phyloP scores from a whole-genome alignment of 37 sponge, comb jelly and placozoan genomes.

The Hormiphora californensis region DNA sequence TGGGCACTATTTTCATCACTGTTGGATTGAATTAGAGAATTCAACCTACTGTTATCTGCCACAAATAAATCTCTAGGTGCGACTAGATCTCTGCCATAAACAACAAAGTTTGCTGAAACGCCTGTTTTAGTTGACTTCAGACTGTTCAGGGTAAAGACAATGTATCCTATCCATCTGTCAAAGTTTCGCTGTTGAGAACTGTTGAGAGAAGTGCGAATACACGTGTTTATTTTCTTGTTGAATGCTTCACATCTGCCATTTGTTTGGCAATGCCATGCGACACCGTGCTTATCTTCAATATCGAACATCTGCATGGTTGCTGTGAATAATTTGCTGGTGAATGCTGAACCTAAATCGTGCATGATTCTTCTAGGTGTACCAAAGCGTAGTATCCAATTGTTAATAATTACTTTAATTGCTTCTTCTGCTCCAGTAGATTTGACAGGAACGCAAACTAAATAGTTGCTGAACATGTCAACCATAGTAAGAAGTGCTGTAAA shows the following conservation, averaged over 20 bases:
- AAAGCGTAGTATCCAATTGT: neutral
- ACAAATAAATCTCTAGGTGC: neutral
- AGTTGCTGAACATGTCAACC: neutral
- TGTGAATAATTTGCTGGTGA: neutral
- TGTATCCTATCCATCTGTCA: neutral
- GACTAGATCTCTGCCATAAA: neutral
- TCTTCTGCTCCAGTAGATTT: neutral
- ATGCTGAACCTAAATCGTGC: constrained; percentile 10
- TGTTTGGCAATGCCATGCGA: neutral
- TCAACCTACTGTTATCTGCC: neutral
- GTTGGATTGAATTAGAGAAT: neutral
- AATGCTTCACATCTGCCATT: constrained; percentile 1
- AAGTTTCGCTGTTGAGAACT: neutral
- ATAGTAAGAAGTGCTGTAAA: neutral
- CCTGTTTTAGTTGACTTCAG: neutral
- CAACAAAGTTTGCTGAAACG: neutral
- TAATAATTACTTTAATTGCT: neutral
- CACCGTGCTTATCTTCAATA: neutral
- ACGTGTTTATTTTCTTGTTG: neutral
- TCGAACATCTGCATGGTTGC: neutral
- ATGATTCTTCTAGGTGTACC: neutral
- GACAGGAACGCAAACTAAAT: constrained; percentile 4
- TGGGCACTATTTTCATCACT: neutral
- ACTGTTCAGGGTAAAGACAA: constrained; percentile 4
- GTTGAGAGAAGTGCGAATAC: neutral